Evolutionary conservation across 1,140 invertebrate species (phyloP).

Genomic region (Nasonia vitripennis): DNA sequence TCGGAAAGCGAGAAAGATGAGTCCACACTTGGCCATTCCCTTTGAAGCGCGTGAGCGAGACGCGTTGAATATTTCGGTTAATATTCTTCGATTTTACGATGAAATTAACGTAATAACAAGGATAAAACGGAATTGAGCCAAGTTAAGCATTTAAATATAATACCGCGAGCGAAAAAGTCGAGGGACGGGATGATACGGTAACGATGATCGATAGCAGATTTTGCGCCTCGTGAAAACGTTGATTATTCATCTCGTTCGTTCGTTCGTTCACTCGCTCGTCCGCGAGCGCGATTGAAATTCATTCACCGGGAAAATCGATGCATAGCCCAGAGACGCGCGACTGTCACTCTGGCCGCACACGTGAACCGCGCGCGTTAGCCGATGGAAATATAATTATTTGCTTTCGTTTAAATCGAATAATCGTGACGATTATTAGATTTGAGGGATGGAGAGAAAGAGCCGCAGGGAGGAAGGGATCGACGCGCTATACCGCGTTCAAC

Average conservation of each 20-base stretch:
- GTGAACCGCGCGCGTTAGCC: neutral
- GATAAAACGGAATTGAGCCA: neutral
- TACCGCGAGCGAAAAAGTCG: no score
- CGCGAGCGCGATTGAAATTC: constrained; percentile 19
- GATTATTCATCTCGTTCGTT: constrained; percentile 7
- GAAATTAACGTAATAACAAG: neutral
- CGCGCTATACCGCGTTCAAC: neutral
- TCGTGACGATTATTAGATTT: constrained; percentile 31
- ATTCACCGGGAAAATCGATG: constrained; percentile 27
- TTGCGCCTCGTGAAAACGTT: neutral
- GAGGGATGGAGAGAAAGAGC: neutral
- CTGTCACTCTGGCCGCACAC: neutral
- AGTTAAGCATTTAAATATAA: no score
- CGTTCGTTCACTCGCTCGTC: neutral
- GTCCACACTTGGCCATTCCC: no score
- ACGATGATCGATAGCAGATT: neutral
- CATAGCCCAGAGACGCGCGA: neutral
- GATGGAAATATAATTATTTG: constrained; percentile 40
- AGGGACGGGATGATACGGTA: neutral
- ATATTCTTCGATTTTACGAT: no score
- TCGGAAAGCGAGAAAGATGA: no score
- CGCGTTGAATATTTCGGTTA: no score
- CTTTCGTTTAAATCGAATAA: constrained; percentile 36
- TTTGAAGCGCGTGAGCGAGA: no score
- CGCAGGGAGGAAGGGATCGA: neutral